phyloP scores from a whole-genome alignment of 2,888 invertebrate species.

The Clepsis dumicolana region DNA sequence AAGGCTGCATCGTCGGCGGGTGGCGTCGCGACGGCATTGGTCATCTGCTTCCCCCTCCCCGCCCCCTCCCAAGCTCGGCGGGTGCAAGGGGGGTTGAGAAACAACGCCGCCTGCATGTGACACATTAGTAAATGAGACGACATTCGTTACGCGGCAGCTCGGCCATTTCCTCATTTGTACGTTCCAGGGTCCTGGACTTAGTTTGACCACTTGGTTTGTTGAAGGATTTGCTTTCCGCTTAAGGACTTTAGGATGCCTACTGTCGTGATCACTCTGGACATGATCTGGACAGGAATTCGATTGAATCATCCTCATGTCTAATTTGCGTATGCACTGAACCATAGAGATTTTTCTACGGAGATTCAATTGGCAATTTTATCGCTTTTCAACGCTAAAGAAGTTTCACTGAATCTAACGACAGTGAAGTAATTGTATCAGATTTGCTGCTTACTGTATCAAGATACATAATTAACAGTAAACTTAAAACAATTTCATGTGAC shows the following conservation, averaged over 20 bases:
- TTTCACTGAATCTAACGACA: too few species aligned
- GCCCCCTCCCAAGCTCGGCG: slow-evolving; percentile 8
- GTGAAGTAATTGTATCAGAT: too few species aligned
- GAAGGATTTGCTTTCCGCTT: background rate
- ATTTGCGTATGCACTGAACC: too few species aligned
- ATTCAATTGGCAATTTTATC: too few species aligned
- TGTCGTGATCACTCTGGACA: background rate
- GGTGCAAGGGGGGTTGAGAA: slow-evolving; percentile 62
- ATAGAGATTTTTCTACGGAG: too few species aligned
- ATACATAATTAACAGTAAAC: too few species aligned
- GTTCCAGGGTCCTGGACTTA: slow-evolving; percentile 48
- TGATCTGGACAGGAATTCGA: background rate
- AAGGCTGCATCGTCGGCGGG: slow-evolving; percentile 71
- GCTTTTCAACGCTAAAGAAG: too few species aligned
- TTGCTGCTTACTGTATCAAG: too few species aligned
- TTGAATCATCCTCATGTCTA: too few species aligned
- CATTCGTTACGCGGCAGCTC: slow-evolving; percentile 85
- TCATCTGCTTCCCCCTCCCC: slow-evolving; percentile 61
- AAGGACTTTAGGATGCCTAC: background rate
- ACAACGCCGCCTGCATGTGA: slow-evolving; percentile 86
- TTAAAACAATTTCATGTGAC: too few species aligned
- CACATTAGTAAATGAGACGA: slow-evolving; percentile 87
- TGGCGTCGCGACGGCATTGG: slow-evolving; percentile 72
- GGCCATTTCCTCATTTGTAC: slow-evolving; percentile 73
- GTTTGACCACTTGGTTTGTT: slow-evolving; percentile 20